These are phyloP conservation scores for Poecilia latipinna DNA, from an alignment of 2,113 vertebrate genomes.

Conservation along the genomic window DNA sequence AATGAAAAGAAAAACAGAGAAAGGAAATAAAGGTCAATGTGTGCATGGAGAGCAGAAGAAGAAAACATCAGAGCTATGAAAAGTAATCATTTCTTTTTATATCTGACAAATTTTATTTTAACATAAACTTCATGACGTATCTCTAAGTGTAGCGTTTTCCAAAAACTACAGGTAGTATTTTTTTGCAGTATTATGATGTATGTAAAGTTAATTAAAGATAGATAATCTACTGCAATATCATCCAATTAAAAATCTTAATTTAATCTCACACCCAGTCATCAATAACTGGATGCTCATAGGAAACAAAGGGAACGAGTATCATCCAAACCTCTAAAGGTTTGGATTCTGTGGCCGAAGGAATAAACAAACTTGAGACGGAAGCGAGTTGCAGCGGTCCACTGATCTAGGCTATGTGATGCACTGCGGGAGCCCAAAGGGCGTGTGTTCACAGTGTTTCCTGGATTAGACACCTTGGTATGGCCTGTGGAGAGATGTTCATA, in stretches of 20 bases:
- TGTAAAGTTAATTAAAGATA: neutral
- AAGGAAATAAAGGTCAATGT: neutral
- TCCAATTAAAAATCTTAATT: neutral
- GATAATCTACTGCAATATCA: neutral
- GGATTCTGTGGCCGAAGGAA: constrained; percentile 7
- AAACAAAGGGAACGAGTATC: neutral
- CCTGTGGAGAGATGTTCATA: constrained; percentile 78
- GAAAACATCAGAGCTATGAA: neutral
- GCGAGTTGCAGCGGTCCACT: constrained; percentile 18
- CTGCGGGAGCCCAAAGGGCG: constrained; percentile 71
- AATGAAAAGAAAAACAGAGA: neutral
- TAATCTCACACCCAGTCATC: neutral
- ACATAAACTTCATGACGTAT: too few relatives aligned
- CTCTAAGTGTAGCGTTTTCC: too few relatives aligned
- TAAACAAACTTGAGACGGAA: constrained; percentile 15
- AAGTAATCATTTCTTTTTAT: neutral
- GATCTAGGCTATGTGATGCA: constrained; percentile 44
- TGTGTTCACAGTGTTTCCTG: constrained; percentile 78
- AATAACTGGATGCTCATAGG: neutral
- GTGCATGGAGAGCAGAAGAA: neutral
- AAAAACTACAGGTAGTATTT: neutral
- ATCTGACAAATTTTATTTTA: too few relatives aligned
- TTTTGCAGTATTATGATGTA: neutral
- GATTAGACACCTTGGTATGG: constrained; percentile 78
- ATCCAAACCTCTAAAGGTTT: neutral